Evolutionary conservation across 1,140 invertebrate genomes (phyloP).

Genomic region (Cydia pomonella): DNA sequence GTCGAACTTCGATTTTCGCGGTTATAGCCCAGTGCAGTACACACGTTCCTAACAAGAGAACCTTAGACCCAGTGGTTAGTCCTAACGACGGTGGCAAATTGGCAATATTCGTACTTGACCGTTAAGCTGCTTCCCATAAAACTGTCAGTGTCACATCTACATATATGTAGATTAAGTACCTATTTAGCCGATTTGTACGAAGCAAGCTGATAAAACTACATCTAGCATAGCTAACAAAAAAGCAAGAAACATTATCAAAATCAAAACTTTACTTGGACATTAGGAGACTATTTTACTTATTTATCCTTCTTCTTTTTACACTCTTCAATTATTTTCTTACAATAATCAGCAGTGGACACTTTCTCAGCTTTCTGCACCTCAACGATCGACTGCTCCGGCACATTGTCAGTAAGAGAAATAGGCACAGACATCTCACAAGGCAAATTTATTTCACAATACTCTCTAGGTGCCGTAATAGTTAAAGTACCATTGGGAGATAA

Average conservation of each 20-base stretch:
- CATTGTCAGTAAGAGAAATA: constrained; percentile 42
- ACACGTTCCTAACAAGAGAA: too few relatives aligned
- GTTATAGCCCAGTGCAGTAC: too few relatives aligned
- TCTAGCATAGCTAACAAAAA: background rate
- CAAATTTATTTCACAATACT: constrained; percentile 44
- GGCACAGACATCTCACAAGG: constrained; percentile 60
- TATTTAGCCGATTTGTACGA: too few relatives aligned
- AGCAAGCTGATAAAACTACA: too few relatives aligned
- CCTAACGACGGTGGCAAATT: too few relatives aligned
- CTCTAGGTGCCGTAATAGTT: constrained; percentile 59
- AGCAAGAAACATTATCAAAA: background rate
- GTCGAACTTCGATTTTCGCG: too few relatives aligned
- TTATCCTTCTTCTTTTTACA: background rate
- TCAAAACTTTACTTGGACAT: constrained; percentile 3
- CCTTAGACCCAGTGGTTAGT: too few relatives aligned
- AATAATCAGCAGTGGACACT: background rate
- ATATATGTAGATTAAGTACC: too few relatives aligned
- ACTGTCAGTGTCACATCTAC: too few relatives aligned
- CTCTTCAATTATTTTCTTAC: constrained; percentile 9
- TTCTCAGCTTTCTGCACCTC: background rate
- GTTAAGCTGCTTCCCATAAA: too few relatives aligned
- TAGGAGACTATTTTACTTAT: background rate
- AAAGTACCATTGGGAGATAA: constrained; percentile 60
- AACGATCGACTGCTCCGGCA: constrained; percentile 31
- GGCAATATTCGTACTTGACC: too few relatives aligned